Percentiles rank a stretch among this genome's conserved stretches.
Evolutionary conservation across 2,113 vertebrate species (phyloP).

Genomic region (Ia io): DNA sequence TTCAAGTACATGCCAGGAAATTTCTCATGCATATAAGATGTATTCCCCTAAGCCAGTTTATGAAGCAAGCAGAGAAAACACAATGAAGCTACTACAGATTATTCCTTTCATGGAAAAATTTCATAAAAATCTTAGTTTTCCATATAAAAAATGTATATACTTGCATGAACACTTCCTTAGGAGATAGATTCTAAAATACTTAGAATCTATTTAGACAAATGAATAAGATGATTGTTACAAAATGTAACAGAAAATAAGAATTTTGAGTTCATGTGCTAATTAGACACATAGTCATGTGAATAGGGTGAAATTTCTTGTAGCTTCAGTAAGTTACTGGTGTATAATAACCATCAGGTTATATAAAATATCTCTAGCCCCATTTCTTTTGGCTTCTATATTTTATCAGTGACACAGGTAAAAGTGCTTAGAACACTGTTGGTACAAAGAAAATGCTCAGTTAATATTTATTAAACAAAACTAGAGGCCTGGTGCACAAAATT

Average conservation of each 20-base stretch:
- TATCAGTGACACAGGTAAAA: neutral
- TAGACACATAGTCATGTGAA: neutral
- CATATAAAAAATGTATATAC: neutral
- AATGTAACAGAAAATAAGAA: neutral
- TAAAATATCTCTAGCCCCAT: neutral
- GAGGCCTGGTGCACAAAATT: too few relatives aligned
- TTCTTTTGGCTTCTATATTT: neutral
- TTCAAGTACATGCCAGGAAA: neutral
- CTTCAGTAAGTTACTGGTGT: neutral
- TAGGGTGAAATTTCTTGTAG: neutral
- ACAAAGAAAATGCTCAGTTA: neutral
- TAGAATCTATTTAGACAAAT: neutral
- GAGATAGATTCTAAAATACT: neutral
- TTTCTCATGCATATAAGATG: slow-evolving; percentile 11
- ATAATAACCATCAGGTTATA: neutral
- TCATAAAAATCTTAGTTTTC: neutral
- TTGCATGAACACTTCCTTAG: neutral
- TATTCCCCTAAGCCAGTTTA: slow-evolving; percentile 21
- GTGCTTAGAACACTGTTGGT: neutral
- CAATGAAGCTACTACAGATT: neutral
- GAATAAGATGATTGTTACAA: neutral
- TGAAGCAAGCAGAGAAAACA: slow-evolving; percentile 41
- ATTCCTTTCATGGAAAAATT: neutral
- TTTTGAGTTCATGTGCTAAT: neutral
- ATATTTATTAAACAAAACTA: neutral